These are phyloP conservation scores for Characodon lateralis DNA, from an alignment of 2,797 vertebrate species.

Conservation along the genomic window DNA sequence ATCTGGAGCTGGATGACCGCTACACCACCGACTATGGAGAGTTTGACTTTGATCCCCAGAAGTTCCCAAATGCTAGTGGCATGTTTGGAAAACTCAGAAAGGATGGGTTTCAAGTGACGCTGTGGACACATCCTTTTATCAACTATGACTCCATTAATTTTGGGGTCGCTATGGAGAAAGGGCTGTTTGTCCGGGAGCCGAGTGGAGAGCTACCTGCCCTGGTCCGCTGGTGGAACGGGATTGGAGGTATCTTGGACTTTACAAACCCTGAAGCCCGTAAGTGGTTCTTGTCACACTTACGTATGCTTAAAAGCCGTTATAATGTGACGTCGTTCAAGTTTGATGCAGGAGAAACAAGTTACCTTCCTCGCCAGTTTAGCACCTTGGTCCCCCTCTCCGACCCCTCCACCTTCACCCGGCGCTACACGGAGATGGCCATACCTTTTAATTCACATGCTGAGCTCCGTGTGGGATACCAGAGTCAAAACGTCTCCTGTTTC, in stretches of 20 bases:
- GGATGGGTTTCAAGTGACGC: constrained; percentile 85
- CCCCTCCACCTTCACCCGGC: constrained; percentile 89
- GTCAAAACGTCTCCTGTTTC: constrained; percentile 96
- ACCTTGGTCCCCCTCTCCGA: constrained; percentile 84
- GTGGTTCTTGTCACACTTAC: constrained; percentile 88
- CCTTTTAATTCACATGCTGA: constrained; percentile 87
- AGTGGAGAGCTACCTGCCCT: constrained; percentile 86
- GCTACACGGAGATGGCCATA: constrained; percentile 89
- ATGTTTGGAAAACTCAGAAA: constrained; percentile 88
- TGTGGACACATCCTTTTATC: constrained; percentile 92
- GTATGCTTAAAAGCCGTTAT: constrained; percentile 82
- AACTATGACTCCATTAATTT: constrained; percentile 90
- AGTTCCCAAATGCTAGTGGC: constrained; percentile 88
- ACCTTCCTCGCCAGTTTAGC: constrained; percentile 90
- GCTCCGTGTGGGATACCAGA: constrained; percentile 89
- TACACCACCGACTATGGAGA: constrained; percentile 90
- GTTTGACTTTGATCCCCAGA: constrained; percentile 90
- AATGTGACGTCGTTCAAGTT: constrained; percentile 92
- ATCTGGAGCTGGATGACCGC: constrained; percentile 92
- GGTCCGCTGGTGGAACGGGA: constrained; percentile 94
- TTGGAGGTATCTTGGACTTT: constrained; percentile 92
- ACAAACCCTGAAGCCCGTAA: constrained; percentile 88
- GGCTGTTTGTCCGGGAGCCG: constrained; percentile 87
- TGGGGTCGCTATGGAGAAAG: constrained; percentile 83
- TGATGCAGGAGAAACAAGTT: constrained; percentile 92